Conservation (phyloP, 2,888 invertebrate species). For the Trissolcus brochymenae region DNA sequence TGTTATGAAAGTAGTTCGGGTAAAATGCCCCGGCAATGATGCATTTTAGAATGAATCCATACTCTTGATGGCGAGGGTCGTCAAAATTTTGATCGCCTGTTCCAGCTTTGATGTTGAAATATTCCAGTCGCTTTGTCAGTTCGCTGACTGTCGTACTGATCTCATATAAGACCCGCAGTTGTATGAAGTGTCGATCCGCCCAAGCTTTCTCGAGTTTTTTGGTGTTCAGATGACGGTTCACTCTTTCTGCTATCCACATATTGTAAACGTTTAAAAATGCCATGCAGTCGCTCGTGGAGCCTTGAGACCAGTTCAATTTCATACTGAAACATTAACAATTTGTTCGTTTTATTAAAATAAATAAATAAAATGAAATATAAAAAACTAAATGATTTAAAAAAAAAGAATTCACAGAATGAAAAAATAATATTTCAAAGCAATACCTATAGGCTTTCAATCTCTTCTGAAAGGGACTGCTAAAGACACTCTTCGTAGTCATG, state of each 20-base stretch:
- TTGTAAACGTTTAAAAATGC: constrained; percentile 88
- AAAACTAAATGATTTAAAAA: no score
- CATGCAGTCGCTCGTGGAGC: constrained; percentile 89
- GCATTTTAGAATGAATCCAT: constrained; percentile 82
- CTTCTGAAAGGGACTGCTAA: constrained; percentile 84
- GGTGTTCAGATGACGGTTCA: constrained; percentile 79
- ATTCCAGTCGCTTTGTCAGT: constrained; percentile 80
- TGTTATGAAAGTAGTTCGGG: constrained; percentile 90
- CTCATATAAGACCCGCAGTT: constrained; percentile 84
- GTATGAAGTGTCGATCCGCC: constrained; percentile 84
- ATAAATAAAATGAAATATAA: background rate
- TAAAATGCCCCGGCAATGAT: constrained; percentile 92
- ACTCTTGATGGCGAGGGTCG: constrained; percentile 75
- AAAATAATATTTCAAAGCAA: background rate
- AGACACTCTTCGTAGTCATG: constrained; percentile 88
- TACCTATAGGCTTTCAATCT: constrained; percentile 82
- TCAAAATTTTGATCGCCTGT: constrained; percentile 18
- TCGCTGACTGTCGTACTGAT: constrained; percentile 85
- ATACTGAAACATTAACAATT: constrained; percentile 74
- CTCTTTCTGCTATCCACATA: constrained; percentile 83
- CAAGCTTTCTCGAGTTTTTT: constrained; percentile 79
- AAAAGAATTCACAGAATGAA: no score
- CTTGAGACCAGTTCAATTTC: constrained; percentile 88
- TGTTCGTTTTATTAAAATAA: background rate
- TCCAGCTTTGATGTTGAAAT: constrained; percentile 74